Conservation (phyloP, 2,888 invertebrate species). For the Drosophila niveifrons region DNA sequence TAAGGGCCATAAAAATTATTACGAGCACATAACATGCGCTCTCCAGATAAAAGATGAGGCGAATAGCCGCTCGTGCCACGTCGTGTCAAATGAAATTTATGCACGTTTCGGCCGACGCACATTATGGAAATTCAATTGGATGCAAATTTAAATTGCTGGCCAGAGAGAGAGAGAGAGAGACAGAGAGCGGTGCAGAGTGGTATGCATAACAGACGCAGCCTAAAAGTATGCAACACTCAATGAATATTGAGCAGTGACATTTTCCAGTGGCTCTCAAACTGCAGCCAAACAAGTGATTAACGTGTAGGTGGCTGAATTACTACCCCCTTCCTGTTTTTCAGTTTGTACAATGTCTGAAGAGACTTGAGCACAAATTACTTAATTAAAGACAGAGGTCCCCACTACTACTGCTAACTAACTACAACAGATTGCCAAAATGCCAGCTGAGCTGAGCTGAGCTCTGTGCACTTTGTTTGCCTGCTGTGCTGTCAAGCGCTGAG, state of each 20-base stretch:
- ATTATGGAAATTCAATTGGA: constrained; percentile 80
- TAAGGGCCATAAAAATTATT: constrained; percentile 77
- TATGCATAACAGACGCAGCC: constrained; percentile 65
- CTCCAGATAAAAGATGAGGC: constrained; percentile 41
- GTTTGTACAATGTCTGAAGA: background rate
- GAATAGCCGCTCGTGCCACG: constrained; percentile 44
- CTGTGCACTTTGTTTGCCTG: constrained; percentile 40
- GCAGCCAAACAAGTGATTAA: constrained; percentile 23
- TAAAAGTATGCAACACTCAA: constrained; percentile 65
- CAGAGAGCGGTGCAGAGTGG: constrained; percentile 10
- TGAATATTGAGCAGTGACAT: constrained; percentile 65
- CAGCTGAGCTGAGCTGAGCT: constrained; percentile 11
- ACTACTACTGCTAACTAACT: background rate
- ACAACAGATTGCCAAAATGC: constrained; percentile 26
- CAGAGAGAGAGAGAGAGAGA: constrained; percentile 24
- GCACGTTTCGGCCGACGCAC: constrained; percentile 70
- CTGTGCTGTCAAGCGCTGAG: constrained; percentile 42
- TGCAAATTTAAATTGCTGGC: constrained; percentile 75
- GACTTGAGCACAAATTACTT: constrained; percentile 54
- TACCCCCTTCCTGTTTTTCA: background rate
- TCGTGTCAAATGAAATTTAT: constrained; percentile 76
- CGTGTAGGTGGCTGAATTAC: constrained; percentile 2
- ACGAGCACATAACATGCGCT: constrained; percentile 75
- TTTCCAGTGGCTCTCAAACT: constrained; percentile 21
- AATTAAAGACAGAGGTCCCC: constrained; percentile 45